Evolutionary conservation across 1,140 invertebrate species (phyloP).

Genomic region (Ips typographus): DNA sequence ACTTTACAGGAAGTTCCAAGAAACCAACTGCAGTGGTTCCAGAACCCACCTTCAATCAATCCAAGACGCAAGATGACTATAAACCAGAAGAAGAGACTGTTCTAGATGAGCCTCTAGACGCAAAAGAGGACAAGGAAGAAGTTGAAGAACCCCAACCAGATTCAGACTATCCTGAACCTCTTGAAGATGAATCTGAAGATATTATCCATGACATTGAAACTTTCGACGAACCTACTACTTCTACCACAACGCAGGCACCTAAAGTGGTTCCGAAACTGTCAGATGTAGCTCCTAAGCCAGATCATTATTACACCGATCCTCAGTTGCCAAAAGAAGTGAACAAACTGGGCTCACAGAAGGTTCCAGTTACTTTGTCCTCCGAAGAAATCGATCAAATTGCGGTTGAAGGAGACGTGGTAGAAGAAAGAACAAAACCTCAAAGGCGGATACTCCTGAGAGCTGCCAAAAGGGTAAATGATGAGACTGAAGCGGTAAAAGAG

Average conservation of each 20-base stretch:
- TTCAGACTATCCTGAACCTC: neutral
- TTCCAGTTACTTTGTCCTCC: conserved; percentile 14
- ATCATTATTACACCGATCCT: conserved; percentile 40
- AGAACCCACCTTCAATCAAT: neutral
- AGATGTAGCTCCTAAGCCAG: conserved; percentile 42
- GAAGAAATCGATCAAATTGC: conserved; percentile 16
- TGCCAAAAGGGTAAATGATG: conserved; percentile 6
- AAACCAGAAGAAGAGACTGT: neutral
- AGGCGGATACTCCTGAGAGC: neutral
- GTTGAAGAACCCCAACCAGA: neutral
- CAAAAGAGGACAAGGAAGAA: conserved; percentile 1
- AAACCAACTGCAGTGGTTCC: neutral
- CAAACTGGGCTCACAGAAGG: conserved; percentile 16
- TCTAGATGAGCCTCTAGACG: neutral
- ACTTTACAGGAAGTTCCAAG: neutral
- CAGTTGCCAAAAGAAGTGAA: conserved; percentile 30
- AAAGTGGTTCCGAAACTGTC: conserved; percentile 22
- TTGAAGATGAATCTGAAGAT: conserved; percentile 2
- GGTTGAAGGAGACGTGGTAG: conserved; percentile 12
- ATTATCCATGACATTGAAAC: neutral
- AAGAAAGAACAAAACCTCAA: conserved; percentile 6
- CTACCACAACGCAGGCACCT: neutral
- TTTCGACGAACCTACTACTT: neutral
- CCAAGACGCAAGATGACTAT: neutral
- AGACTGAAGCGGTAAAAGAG: conserved; percentile 28